Evolutionary conservation across 2,888 invertebrate species (phyloP).

Genomic region (Sesia apiformis): DNA sequence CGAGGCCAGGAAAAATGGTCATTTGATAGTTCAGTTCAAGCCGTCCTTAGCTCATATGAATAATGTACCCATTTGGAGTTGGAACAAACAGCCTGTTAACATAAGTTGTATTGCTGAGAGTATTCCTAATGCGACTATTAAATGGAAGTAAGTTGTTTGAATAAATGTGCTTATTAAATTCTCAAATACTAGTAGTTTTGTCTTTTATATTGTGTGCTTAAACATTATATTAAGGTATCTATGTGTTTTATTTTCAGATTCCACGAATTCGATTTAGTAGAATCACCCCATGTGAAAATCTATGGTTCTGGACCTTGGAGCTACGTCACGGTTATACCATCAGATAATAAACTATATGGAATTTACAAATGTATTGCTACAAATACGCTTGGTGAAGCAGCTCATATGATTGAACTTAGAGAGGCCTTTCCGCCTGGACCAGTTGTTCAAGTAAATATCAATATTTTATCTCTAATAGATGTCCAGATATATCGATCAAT

Average conservation of each 20-base stretch:
- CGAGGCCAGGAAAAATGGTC: slow-evolving; percentile 83
- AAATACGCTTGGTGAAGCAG: slow-evolving; percentile 81
- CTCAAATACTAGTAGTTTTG: neutral
- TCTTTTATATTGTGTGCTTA: slow-evolving; percentile 7
- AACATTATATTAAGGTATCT: neutral
- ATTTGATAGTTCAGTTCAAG: slow-evolving; percentile 86
- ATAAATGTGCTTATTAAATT: slow-evolving; percentile 14
- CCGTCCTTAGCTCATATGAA: slow-evolving; percentile 85
- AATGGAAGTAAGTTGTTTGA: slow-evolving; percentile 78
- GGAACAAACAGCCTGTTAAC: slow-evolving; percentile 87
- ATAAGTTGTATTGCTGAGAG: slow-evolving; percentile 91
- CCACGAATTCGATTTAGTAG: slow-evolving; percentile 69
- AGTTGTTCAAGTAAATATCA: slow-evolving; percentile 65
- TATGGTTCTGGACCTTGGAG: slow-evolving; percentile 82
- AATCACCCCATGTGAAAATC: slow-evolving; percentile 74
- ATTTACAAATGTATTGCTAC: slow-evolving; percentile 87
- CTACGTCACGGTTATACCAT: slow-evolving; percentile 80
- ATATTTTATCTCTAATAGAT: neutral
- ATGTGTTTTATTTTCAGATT: slow-evolving; percentile 26
- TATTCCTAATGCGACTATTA: slow-evolving; percentile 93
- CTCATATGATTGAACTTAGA: slow-evolving; percentile 80
- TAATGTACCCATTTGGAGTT: slow-evolving; percentile 85
- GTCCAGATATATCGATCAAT: neutral
- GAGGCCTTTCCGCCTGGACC: slow-evolving; percentile 82
- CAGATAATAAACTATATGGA: slow-evolving; percentile 79